Percentiles rank a stretch among this genome's conserved stretches.
phyloP scores from a whole-genome alignment of 2,888 invertebrate genomes.

The Pollenia griseotomentosa region DNA sequence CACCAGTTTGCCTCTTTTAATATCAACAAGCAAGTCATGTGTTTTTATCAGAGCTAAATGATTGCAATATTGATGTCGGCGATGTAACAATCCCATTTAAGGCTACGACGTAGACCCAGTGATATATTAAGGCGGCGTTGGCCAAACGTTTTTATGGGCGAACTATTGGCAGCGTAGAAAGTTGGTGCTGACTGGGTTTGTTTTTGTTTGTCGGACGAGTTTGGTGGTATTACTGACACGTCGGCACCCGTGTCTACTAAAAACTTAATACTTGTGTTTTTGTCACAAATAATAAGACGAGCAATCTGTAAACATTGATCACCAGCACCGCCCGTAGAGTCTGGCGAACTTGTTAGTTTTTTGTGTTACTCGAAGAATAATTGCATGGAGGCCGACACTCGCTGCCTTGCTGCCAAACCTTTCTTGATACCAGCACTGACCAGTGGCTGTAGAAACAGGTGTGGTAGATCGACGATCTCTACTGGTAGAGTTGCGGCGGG shows the following conservation, averaged over 20 bases:
- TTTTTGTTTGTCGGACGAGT: too few relatives aligned
- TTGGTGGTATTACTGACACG: too few relatives aligned
- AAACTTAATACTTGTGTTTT: too few relatives aligned
- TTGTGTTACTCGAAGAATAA: constrained; percentile 5
- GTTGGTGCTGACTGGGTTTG: too few relatives aligned
- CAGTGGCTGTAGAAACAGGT: not conserved
- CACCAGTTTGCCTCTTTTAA: constrained; percentile 39
- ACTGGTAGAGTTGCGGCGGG: not conserved
- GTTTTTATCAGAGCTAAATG: constrained; percentile 35
- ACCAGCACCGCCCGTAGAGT: constrained; percentile 20
- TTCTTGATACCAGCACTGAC: constrained; percentile 13
- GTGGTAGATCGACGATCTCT: not conserved
- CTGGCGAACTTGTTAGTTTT: not conserved
- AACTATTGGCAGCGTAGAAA: too few relatives aligned
- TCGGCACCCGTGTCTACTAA: too few relatives aligned
- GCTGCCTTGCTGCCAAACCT: not conserved
- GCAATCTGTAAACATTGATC: constrained; percentile 32
- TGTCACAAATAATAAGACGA: constrained; percentile 58
- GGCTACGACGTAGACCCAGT: constrained; percentile 27
- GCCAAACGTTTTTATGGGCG: constrained; percentile 31
- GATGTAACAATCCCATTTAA: constrained; percentile 29
- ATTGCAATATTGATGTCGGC: constrained; percentile 33
- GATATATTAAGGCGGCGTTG: constrained; percentile 53
- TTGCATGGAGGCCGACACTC: constrained; percentile 26
- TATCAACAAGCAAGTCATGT: constrained; percentile 28